Evolutionary conservation across 2,888 invertebrate species (phyloP).

Genomic region (Scaptomyza polygonia): DNA sequence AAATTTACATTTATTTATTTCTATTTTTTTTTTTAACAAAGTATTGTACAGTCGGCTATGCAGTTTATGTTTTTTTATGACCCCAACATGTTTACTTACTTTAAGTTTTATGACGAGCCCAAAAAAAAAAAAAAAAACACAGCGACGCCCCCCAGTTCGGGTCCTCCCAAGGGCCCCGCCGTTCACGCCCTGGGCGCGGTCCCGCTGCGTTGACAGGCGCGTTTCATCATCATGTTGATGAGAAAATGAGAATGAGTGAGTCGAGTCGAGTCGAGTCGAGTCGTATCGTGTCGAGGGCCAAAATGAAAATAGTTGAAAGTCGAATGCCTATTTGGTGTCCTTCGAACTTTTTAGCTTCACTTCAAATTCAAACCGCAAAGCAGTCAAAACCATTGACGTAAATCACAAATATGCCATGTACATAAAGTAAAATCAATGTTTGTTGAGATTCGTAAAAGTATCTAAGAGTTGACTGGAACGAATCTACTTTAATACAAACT

Average conservation of each 20-base stretch:
- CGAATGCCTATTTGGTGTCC: slow-evolving; percentile 12
- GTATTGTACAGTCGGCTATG: not conserved
- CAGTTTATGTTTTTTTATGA: not conserved
- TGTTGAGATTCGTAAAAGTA: no score
- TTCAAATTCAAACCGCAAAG: slow-evolving; percentile 8
- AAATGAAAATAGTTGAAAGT: slow-evolving; percentile 2
- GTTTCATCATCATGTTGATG: slow-evolving; percentile 42
- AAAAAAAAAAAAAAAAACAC: no score
- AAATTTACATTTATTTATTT: no score
- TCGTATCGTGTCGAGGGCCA: not conserved
- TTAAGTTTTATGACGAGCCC: slow-evolving; percentile 39
- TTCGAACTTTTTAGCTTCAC: not conserved
- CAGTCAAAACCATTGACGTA: not conserved
- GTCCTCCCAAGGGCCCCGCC: slow-evolving; percentile 4
- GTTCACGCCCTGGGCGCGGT: slow-evolving; percentile 31
- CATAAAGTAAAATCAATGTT: no score
- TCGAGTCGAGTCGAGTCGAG: not conserved
- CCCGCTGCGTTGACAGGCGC: slow-evolving; percentile 42
- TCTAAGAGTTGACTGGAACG: no score
- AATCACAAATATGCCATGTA: not conserved
- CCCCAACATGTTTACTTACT: slow-evolving; percentile 14
- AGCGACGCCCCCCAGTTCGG: not conserved
- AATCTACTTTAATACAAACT: no score
- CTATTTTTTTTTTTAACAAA: no score
- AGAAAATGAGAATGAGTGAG: slow-evolving; percentile 6